Conservation (phyloP, 2,888 invertebrate species). For the Ormyrus thymus region DNA sequence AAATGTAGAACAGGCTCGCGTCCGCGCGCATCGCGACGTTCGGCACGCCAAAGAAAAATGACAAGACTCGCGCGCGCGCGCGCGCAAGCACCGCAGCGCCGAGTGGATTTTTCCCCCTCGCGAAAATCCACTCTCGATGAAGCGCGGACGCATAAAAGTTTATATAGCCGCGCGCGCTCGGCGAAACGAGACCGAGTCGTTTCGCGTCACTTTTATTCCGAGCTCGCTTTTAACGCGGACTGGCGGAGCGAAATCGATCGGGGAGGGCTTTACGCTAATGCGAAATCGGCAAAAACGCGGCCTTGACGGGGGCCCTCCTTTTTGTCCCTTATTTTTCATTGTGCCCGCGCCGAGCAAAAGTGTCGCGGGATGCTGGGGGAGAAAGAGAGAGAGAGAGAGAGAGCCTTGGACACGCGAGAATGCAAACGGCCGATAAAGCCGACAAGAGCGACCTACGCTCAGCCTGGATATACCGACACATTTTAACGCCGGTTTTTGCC, state of each 20-base stretch:
- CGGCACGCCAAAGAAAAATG: no score
- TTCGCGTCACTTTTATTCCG: conserved; percentile 18
- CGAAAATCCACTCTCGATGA: no score
- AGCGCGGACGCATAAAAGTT: not conserved
- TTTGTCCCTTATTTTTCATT: conserved; percentile 37
- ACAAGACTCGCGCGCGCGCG: no score
- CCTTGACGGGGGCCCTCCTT: conserved; percentile 22
- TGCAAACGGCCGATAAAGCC: conserved; percentile 48
- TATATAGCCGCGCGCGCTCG: conserved; percentile 4
- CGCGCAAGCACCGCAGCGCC: no score
- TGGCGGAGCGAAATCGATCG: conserved; percentile 50
- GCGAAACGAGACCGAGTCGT: conserved; percentile 3
- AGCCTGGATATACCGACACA: conserved; percentile 22
- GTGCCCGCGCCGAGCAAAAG: conserved; percentile 7
- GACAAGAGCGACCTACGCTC: conserved; percentile 36
- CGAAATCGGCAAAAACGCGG: conserved; percentile 51
- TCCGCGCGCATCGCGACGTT: no score
- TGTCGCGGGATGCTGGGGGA: not conserved
- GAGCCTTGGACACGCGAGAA: conserved; percentile 45
- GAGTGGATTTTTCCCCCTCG: no score
- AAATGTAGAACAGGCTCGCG: no score
- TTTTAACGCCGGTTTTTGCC: conserved; percentile 21
- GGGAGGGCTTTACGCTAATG: conserved; percentile 43
- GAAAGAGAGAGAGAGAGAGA: no score
- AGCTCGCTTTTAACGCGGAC: conserved; percentile 33